Conservation (phyloP, 1,140 invertebrate species). For the Bombus difficillimus region DNA sequence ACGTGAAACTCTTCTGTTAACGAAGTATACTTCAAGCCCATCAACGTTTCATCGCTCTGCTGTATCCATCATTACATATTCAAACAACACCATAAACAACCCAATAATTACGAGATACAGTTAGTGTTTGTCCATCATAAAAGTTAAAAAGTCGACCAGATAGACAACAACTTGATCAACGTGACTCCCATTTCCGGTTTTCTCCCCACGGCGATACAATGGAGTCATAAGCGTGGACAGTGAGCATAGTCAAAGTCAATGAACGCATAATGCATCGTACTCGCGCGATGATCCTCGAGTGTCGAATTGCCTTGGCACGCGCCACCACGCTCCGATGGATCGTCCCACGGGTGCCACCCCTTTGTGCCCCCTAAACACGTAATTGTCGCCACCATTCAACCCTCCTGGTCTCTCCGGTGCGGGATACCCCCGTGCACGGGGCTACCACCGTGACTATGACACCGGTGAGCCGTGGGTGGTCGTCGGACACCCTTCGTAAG, state of each 20-base stretch:
- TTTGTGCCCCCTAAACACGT: slow-evolving; percentile 76
- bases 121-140: too few species aligned
- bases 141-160: background rate
- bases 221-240: slow-evolving; percentile 40
- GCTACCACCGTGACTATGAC: slow-evolving; percentile 56
- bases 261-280: slow-evolving; percentile 48
- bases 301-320: slow-evolving; percentile 73
- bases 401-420: slow-evolving; percentile 17
- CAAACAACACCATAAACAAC: background rate
- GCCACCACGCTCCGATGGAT: slow-evolving; percentile 69
- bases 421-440: slow-evolving; percentile 1
- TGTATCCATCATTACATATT: too few species aligned
- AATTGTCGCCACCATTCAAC: slow-evolving; percentile 73
- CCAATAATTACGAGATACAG: background rate
- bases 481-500: slow-evolving; percentile 1
- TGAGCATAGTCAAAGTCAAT: background rate
- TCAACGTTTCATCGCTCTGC: background rate
- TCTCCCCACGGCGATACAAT: slow-evolving; percentile 34
- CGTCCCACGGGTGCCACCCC: slow-evolving; percentile 75
- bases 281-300: slow-evolving; percentile 60
- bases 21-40: background rate
- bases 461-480: slow-evolving; percentile 58
- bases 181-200: slow-evolving; percentile 40
- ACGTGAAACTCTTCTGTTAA: background rate
- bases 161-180: background rate